Conservation (phyloP, 2,888 invertebrate species). For the Palloptera scutellata region DNA sequence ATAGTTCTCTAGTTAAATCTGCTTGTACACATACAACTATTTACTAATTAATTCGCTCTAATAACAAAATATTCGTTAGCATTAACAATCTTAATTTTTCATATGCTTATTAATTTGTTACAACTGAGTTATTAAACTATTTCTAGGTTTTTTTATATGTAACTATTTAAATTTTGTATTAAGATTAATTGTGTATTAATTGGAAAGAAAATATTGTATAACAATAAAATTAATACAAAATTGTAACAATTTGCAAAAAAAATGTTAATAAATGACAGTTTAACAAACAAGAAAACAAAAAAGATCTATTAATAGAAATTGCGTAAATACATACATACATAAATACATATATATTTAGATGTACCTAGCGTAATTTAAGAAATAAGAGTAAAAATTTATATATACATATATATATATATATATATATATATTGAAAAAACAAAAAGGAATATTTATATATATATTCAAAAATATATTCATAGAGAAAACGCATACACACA, state of each 20-base stretch:
- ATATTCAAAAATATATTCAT: not conserved
- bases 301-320: not conserved
- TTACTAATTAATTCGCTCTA: too few species aligned
- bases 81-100: too few species aligned
- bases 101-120: too few species aligned
- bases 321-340: not conserved
- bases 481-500: constrained; percentile 14
- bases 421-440: constrained; percentile 3
- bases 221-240: too few species aligned
- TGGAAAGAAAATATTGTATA: too few species aligned
- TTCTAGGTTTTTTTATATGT: too few species aligned
- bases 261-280: not conserved
- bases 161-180: too few species aligned
- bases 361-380: constrained; percentile 31
- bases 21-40: too few species aligned
- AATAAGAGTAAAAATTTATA: constrained; percentile 8
- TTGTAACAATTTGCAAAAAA: not conserved
- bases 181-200: too few species aligned
- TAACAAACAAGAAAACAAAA: constrained; percentile 4
- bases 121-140: too few species aligned
- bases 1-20: too few species aligned
- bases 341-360: constrained; percentile 16
- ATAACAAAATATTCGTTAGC: too few species aligned
- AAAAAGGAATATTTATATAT: not conserved
- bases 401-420: constrained; percentile 6